A percentile compares a stretch with the other conserved stretches of the same genome.
Conservation (phyloP, 2,797 vertebrate species). For the Oceanodroma leucorhoa region DNA sequence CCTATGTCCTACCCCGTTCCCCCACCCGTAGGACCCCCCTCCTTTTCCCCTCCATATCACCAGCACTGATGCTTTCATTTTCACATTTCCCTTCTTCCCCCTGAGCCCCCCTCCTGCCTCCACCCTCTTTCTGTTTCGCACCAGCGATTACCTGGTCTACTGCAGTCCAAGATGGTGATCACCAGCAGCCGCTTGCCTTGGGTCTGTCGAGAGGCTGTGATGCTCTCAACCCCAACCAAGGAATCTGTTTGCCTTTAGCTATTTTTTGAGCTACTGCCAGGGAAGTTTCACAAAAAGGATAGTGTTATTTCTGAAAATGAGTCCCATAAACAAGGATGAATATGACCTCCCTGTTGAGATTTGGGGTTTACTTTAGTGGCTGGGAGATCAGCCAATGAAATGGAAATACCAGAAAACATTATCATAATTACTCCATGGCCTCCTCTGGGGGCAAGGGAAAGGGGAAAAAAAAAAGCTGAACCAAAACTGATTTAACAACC, state of each 20-base stretch:
- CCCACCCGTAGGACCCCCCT: not conserved
- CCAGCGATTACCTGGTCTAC: accelerated
- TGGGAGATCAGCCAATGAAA: constrained; percentile 42
- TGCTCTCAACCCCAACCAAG: not conserved
- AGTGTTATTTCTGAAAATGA: constrained; percentile 51
- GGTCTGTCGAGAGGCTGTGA: not conserved
- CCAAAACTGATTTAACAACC: not conserved
- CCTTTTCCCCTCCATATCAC: not conserved
- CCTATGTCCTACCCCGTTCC: not conserved
- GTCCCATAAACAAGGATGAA: constrained; percentile 41
- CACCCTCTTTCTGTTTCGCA: not conserved
- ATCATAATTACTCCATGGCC: constrained; percentile 5
- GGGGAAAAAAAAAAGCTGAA: not conserved
- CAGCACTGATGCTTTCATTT: not conserved
- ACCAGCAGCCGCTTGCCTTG: not conserved
- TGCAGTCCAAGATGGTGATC: not conserved
- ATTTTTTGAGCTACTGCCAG: constrained; percentile 4
- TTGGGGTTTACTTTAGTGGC: constrained; percentile 40
- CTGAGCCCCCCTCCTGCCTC: not conserved
- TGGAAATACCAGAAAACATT: constrained; percentile 44
- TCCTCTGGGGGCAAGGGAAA: not conserved
- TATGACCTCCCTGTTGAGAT: not conserved
- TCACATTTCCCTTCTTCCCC: not conserved
- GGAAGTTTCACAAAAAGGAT: not conserved
- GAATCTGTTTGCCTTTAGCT: not conserved